A percentile compares a stretch with the other conserved stretches of the same genome.
These are phyloP conservation scores for Oreotrochilus melanogaster DNA, from an alignment of 2,113 vertebrate genomes.

Conservation along the genomic window DNA sequence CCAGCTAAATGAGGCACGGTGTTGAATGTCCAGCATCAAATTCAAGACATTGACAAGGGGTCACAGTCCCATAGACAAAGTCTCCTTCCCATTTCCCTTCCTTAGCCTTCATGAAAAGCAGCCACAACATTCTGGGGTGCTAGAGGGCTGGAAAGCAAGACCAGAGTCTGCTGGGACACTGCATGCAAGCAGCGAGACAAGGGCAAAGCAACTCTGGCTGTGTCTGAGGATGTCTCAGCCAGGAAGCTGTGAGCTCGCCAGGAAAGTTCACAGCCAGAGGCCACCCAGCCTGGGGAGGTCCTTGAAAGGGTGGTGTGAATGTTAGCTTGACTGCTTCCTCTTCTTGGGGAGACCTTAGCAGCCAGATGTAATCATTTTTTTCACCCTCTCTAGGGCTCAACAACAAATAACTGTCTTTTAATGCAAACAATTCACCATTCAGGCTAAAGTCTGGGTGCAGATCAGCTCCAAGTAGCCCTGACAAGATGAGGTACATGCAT, in stretches of 20 bases:
- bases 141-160: background rate
- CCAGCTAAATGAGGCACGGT: background rate
- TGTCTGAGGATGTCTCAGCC: background rate
- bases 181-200: background rate
- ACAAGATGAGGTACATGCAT: background rate
- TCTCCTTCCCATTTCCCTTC: background rate
- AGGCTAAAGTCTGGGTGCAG: background rate
- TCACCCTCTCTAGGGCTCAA: background rate
- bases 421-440: background rate
- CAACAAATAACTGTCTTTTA: background rate
- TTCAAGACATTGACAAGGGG: background rate
- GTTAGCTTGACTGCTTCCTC: background rate
- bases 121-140: accelerated
- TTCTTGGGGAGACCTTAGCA: background rate
- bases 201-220: background rate
- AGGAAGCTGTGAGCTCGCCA: background rate
- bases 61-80: background rate
- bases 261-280: background rate
- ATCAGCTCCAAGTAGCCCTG: background rate
- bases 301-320: background rate
- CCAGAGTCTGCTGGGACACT: background rate
- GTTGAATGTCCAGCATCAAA: background rate
- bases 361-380: background rate
- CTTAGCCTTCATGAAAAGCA: background rate
- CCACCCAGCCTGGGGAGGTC: background rate